Evolutionary conservation across 2,888 invertebrate genomes (phyloP).

Genomic region (Apeira syringaria): DNA sequence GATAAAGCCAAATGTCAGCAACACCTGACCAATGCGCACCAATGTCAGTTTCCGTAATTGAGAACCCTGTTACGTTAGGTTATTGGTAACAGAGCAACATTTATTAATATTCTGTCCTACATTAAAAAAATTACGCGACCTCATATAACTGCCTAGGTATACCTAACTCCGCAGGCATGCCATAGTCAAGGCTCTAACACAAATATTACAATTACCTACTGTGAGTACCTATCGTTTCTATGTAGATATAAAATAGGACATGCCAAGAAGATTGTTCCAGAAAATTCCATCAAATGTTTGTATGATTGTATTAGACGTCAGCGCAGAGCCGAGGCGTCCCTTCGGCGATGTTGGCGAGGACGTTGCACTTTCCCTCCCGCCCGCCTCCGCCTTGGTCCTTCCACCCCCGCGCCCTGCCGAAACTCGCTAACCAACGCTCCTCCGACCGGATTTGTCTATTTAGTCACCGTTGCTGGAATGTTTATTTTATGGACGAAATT

Average conservation of each 20-base stretch:
- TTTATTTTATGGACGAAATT: conserved; percentile 44
- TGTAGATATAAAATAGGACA: no score
- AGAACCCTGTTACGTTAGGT: no score
- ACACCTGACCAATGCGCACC: conserved; percentile 30
- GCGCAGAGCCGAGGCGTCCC: conserved; percentile 65
- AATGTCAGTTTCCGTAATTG: background rate
- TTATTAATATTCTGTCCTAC: no score
- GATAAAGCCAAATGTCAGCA: conserved; percentile 48
- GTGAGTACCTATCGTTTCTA: no score
- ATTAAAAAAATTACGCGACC: no score
- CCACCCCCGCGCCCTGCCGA: conserved; percentile 67
- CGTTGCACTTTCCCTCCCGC: conserved; percentile 75
- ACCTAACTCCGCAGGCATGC: no score
- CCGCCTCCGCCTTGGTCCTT: conserved; percentile 60
- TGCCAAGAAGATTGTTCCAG: conserved; percentile 25
- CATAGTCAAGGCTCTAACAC: no score
- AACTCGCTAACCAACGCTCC: conserved; percentile 70
- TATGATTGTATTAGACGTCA: conserved; percentile 30
- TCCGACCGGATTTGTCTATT: conserved; percentile 76
- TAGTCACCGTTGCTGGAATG: conserved; percentile 57
- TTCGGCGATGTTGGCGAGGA: conserved; percentile 76
- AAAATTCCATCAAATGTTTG: conserved; percentile 26
- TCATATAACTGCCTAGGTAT: no score
- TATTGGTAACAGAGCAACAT: no score
- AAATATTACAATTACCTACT: no score